Evolutionary conservation across 64 coral and sea anemone genomes (phyloP).

Genomic region (Cladopsammia gracilis): DNA sequence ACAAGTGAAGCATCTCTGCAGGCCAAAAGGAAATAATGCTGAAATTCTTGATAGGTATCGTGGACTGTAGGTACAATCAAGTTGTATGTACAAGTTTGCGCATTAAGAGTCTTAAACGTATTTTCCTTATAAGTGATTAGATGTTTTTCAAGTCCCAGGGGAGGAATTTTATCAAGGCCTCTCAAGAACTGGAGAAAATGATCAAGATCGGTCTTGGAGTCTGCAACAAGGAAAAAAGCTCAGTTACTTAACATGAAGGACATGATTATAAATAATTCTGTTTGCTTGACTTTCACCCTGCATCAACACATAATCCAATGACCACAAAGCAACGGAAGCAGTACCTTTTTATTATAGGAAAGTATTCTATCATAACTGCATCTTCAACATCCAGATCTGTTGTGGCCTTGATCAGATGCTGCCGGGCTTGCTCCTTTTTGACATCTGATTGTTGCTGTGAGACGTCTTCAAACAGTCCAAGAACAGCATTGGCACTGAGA

Average conservation of each 20-base stretch:
- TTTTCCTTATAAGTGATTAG: not conserved
- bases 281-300: not conserved
- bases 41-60: conserved; percentile 48
- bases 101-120: not conserved
- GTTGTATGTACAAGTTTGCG: conserved; percentile 22
- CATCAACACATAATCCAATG: not conserved
- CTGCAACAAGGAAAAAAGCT: not conserved
- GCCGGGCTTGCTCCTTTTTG: conserved; percentile 27
- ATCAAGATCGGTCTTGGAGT: conserved; percentile 16
- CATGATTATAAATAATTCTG: not conserved
- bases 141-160: not conserved
- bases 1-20: conserved; percentile 17
- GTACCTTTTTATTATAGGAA: not conserved
- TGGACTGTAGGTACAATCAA: conserved; percentile 56
- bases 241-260: not conserved
- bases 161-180: conserved; percentile 15
- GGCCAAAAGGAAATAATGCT: conserved; percentile 38
- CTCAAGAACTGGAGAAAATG: conserved; percentile 27
- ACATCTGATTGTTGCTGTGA: conserved; percentile 2
- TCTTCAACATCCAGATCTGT: conserved; percentile 18
- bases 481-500: conserved; percentile 21
- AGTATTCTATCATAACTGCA: conserved; percentile 5
- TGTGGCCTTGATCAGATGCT: conserved; percentile 26
- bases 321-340: not conserved
- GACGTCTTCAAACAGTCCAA: conserved; percentile 33